Percentiles rank a stretch among this genome's conserved stretches.
phyloP scores from a whole-genome alignment of 1,140 invertebrate genomes.

The Oncopeltus fasciatus region DNA sequence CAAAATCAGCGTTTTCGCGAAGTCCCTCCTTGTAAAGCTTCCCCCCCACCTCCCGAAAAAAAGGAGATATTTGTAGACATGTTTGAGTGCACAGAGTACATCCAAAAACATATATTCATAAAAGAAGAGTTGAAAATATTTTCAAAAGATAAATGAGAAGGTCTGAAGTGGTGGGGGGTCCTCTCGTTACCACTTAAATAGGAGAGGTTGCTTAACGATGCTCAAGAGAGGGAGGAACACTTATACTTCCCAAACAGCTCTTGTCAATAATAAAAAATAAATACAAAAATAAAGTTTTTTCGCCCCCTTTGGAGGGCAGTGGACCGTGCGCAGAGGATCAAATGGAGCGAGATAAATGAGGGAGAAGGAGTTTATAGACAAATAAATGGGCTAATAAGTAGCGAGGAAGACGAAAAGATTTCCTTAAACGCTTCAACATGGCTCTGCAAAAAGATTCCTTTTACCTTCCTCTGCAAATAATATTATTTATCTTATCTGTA shows the following conservation, averaged over 20 bases:
- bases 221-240: background rate
- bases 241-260: background rate
- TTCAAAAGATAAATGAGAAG: background rate
- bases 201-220: background rate
- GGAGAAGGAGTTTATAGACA: conserved; percentile 3
- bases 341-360: background rate
- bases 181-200: conserved; percentile 5
- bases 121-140: background rate
- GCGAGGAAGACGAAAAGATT: background rate
- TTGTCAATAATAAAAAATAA: too few species aligned
- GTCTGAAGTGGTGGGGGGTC: background rate
- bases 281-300: conserved; percentile 9
- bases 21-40: too few species aligned
- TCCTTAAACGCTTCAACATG: too few species aligned
- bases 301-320: background rate
- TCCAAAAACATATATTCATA: too few species aligned
- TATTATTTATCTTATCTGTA: too few species aligned
- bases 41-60: too few species aligned
- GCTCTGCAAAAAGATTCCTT: background rate
- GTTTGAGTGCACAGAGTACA: too few species aligned
- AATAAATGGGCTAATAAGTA: conserved; percentile 3
- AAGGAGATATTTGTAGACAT: too few species aligned
- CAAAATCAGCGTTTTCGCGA: background rate
- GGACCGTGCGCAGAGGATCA: background rate
- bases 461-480: background rate